Percentiles rank a stretch among this genome's conserved stretches.
phyloP scores from a whole-genome alignment of 2,888 invertebrate species.

The Apoda limacodes region DNA sequence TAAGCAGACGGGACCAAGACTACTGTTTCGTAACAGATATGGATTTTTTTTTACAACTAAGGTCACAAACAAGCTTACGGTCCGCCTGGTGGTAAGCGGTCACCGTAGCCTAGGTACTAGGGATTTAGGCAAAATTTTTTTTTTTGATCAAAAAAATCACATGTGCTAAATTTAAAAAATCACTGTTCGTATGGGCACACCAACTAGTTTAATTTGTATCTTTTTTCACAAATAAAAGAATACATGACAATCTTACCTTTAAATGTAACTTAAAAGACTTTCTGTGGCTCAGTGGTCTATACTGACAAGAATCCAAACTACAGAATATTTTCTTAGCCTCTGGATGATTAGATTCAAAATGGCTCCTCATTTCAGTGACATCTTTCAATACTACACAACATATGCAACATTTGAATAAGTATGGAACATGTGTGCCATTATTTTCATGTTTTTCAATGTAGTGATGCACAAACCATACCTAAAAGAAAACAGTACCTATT shows the following conservation, averaged over 20 bases:
- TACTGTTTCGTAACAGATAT: too few species aligned
- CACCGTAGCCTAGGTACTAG: too few species aligned
- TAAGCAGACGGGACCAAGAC: too few species aligned
- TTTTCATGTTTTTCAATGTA: conserved; percentile 37
- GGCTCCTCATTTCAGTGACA: conserved; percentile 42
- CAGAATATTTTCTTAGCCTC: conserved; percentile 53
- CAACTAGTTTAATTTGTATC: too few species aligned
- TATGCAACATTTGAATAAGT: conserved; percentile 48
- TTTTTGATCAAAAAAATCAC: too few species aligned
- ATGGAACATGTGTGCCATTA: conserved; percentile 21
- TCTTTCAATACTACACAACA: conserved; percentile 41
- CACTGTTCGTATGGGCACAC: too few species aligned
- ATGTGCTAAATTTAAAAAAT: too few species aligned
- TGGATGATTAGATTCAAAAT: conserved; percentile 43
- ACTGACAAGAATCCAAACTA: conserved; percentile 44
- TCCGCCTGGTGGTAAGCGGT: too few species aligned
- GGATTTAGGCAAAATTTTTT: too few species aligned
- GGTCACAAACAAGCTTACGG: too few species aligned
- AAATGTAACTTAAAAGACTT: conserved; percentile 57
- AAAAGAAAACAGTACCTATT: conserved; percentile 21
- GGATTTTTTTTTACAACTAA: too few species aligned
- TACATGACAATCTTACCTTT: conserved; percentile 46
- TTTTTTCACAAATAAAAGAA: too few species aligned
- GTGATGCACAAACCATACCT: conserved; percentile 57
- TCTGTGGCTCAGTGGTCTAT: conserved; percentile 48